phyloP scores from a whole-genome alignment of 2,888 invertebrate genomes.

The Cyaniris semiargus region DNA sequence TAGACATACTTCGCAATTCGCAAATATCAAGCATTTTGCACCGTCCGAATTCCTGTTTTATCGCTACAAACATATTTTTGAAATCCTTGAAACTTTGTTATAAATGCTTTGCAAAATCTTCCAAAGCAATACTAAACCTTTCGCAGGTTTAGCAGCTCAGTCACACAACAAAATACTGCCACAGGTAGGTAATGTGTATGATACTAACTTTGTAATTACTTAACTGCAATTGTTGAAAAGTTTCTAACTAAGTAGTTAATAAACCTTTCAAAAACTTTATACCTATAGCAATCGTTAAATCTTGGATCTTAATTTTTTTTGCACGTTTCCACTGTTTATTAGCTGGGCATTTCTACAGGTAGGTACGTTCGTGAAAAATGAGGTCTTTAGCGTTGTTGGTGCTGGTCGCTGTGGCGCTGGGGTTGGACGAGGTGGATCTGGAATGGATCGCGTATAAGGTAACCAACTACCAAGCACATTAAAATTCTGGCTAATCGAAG shows the following conservation, averaged over 20 bases:
- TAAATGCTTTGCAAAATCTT: not conserved
- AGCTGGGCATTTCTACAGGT: not conserved
- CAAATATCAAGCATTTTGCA: not conserved
- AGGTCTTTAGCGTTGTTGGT: not conserved
- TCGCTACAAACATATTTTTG: not conserved
- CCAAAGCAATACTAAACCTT: not conserved
- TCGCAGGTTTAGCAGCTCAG: not conserved
- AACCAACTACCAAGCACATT: too few species aligned
- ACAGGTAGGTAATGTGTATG: not conserved
- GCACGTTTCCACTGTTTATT: not conserved
- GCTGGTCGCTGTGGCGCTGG: not conserved
- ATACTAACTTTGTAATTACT: too few species aligned
- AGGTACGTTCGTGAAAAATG: not conserved
- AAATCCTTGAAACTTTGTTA: not conserved
- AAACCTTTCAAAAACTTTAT: too few species aligned
- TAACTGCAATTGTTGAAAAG: too few species aligned
- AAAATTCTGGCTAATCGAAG: too few species aligned
- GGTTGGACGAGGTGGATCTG: not conserved
- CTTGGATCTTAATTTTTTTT: too few species aligned
- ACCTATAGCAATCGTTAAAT: too few species aligned
- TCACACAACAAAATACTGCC: not conserved
- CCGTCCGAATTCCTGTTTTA: not conserved
- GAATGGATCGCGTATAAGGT: not conserved
- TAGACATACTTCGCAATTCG: not conserved
- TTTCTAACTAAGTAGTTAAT: too few species aligned